These are phyloP conservation scores for Lasaia peninsularis DNA, from an alignment of 1,140 invertebrate genomes.

Conservation along the genomic window DNA sequence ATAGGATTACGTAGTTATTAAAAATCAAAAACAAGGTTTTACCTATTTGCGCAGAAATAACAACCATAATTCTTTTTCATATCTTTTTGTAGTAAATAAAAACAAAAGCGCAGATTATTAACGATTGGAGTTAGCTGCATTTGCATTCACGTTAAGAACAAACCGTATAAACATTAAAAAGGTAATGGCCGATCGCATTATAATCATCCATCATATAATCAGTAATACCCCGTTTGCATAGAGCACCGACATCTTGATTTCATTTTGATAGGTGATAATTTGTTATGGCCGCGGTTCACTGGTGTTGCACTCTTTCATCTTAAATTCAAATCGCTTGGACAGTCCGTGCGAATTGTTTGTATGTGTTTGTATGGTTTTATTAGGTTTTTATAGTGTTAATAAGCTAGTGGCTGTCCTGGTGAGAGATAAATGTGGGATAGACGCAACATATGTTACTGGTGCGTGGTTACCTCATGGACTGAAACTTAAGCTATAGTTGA, in stretches of 20 bases:
- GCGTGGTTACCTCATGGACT: too few relatives aligned
- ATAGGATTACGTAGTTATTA: too few relatives aligned
- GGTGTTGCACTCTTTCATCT: conserved; percentile 15
- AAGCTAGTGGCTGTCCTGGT: too few relatives aligned
- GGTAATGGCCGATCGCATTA: conserved; percentile 11
- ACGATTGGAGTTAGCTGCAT: not conserved
- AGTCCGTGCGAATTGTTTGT: not conserved
- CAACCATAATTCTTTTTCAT: too few relatives aligned
- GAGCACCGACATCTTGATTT: conserved; percentile 25
- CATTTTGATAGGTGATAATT: conserved; percentile 55
- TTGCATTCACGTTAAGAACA: conserved; percentile 9
- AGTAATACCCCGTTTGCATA: conserved; percentile 25
- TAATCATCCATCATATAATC: conserved; percentile 21
- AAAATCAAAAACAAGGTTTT: too few relatives aligned
- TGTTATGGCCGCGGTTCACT: conserved; percentile 34
- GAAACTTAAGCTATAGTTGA: too few relatives aligned
- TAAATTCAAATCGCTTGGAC: not conserved
- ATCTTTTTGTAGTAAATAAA: not conserved
- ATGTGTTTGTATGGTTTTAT: too few relatives aligned
- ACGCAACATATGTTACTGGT: too few relatives aligned
- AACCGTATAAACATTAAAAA: conserved; percentile 16
- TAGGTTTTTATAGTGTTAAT: too few relatives aligned
- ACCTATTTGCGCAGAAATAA: too few relatives aligned
- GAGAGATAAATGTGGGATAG: too few relatives aligned
- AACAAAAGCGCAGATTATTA: not conserved